These are phyloP conservation scores for Thysanoteuthis rhombus DNA, from an alignment of 2,888 invertebrate species.

Conservation along the genomic window DNA sequence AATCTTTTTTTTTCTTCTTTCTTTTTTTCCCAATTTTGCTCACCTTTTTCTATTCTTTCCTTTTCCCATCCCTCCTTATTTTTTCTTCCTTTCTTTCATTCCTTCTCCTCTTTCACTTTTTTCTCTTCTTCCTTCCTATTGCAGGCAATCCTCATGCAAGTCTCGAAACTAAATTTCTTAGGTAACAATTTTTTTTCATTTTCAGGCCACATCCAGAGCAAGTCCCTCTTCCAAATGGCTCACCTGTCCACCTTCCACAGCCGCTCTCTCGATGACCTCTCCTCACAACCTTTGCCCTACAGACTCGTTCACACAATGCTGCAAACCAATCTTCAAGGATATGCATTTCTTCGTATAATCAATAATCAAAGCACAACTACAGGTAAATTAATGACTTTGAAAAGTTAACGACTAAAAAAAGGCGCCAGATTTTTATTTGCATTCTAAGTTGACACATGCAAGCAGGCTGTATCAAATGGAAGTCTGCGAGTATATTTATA, in stretches of 20 bases:
- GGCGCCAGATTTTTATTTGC: too few relatives aligned
- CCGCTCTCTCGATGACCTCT: conserved; percentile 63
- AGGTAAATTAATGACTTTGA: background rate
- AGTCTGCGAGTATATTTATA: too few relatives aligned
- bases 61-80: too few relatives aligned
- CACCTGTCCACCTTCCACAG: conserved; percentile 57
- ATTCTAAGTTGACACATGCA: too few relatives aligned
- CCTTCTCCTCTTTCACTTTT: background rate
- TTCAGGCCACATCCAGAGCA: conserved; percentile 63
- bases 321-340: conserved; percentile 63
- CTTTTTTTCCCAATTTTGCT: too few relatives aligned
- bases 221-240: conserved; percentile 62
- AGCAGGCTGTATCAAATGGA: too few relatives aligned
- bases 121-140: background rate
- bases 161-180: background rate
- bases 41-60: too few relatives aligned
- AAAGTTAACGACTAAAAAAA: too few relatives aligned
- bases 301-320: conserved; percentile 65
- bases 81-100: background rate
- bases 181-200: conserved; percentile 30
- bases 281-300: conserved; percentile 64
- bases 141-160: background rate
- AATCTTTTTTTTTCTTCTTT: too few relatives aligned
- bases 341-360: conserved; percentile 51
- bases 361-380: background rate